Conservation (phyloP, 2,113 vertebrate genomes). For the Panurus biarmicus region DNA sequence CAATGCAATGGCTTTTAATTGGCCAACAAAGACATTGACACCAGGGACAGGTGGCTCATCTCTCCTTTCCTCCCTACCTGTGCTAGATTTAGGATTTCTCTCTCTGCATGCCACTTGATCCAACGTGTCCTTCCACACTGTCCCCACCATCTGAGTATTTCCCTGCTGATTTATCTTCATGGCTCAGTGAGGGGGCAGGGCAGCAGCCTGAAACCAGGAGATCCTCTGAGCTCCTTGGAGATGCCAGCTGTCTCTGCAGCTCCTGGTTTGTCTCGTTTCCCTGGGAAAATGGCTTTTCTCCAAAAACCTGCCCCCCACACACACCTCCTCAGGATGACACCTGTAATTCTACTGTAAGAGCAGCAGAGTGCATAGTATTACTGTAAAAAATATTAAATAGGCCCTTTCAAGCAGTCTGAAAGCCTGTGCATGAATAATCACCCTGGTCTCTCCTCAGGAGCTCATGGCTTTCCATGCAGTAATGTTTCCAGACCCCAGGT, state of each 20-base stretch:
- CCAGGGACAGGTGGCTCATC: background rate
- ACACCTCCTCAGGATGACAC: background rate
- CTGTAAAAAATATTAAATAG: constrained; percentile 41
- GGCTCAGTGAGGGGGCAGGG: background rate
- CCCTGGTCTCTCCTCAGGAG: background rate
- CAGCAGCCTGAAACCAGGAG: background rate
- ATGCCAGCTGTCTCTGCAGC: background rate
- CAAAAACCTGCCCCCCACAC: background rate
- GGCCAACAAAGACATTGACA: background rate
- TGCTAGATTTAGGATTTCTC: background rate
- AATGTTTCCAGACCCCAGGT: background rate
- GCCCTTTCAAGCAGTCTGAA: background rate
- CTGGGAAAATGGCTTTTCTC: background rate
- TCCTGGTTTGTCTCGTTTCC: background rate
- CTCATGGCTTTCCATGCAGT: background rate
- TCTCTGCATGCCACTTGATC: background rate
- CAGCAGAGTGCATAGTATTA: constrained; percentile 51
- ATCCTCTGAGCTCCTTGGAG: background rate
- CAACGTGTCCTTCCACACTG: accelerated
- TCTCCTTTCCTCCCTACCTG: background rate
- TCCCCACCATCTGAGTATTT: background rate
- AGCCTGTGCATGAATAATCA: background rate
- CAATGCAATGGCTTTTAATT: background rate
- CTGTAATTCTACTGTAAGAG: constrained; percentile 41
- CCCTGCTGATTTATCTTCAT: background rate